Evolutionary conservation across 2,113 vertebrate genomes (phyloP).

Genomic region (Isurus oxyrinchus): DNA sequence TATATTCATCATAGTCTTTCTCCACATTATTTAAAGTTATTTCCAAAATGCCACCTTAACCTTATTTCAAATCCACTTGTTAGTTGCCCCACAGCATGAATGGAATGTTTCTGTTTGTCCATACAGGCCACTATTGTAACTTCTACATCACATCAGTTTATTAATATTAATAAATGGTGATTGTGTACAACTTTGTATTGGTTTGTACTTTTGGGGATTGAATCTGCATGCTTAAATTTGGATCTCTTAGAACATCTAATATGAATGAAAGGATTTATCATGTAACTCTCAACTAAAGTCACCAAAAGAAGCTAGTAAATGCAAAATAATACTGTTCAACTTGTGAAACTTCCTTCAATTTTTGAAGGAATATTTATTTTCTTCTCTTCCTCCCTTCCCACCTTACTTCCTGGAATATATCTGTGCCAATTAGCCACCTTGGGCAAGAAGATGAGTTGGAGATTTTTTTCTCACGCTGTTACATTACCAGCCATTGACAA

Average conservation of each 20-base stretch:
- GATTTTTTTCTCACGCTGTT: not conserved
- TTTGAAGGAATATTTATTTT: not conserved
- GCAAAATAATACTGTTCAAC: no score
- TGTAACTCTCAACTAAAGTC: no score
- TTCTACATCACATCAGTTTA: not conserved
- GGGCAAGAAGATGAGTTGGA: not conserved
- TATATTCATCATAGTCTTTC: not conserved
- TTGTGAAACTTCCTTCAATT: no score
- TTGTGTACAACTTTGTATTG: not conserved
- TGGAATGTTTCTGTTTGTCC: not conserved
- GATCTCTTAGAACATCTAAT: no score
- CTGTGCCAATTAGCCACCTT: not conserved
- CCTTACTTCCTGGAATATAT: not conserved
- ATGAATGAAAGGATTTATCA: no score
- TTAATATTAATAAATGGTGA: not conserved
- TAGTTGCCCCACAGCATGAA: not conserved
- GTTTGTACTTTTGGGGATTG: not conserved
- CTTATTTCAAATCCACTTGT: not conserved
- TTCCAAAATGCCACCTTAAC: not conserved
- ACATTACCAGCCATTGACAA: not conserved
- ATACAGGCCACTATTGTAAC: not conserved
- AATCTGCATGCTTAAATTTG: no score
- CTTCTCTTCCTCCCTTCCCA: not conserved
- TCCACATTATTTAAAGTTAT: not conserved
- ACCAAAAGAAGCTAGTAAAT: no score